These are phyloP conservation scores for Brachyptera putata DNA, from an alignment of 2,888 invertebrate genomes.

Conservation along the genomic window DNA sequence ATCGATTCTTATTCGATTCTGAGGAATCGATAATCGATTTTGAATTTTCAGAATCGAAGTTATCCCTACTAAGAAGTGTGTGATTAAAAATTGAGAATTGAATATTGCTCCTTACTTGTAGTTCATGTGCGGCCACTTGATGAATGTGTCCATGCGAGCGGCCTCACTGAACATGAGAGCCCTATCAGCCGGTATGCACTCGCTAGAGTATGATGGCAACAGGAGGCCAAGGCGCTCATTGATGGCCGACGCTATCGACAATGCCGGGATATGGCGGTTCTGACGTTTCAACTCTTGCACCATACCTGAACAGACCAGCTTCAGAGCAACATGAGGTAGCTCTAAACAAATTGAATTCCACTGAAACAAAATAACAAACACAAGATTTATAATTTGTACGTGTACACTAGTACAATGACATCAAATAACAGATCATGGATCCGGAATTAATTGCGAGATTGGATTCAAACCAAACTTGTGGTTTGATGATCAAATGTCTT, in stretches of 20 bases:
- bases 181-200: slow-evolving; percentile 49
- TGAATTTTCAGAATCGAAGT: too few relatives aligned
- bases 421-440: too few relatives aligned
- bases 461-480: too few relatives aligned
- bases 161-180: slow-evolving; percentile 88
- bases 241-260: slow-evolving; percentile 85
- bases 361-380: slow-evolving; percentile 48
- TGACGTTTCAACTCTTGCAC: slow-evolving; percentile 78
- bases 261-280: slow-evolving; percentile 77
- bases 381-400: too few relatives aligned
- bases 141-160: slow-evolving; percentile 84
- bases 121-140: slow-evolving; percentile 94
- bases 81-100: too few relatives aligned
- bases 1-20: too few relatives aligned
- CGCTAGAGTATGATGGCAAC: slow-evolving; percentile 52
- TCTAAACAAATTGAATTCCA: slow-evolving; percentile 88
- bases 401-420: too few relatives aligned
- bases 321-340: slow-evolving; percentile 72
- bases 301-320: slow-evolving; percentile 72
- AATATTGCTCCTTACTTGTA: slow-evolving; percentile 91
- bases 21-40: too few relatives aligned
- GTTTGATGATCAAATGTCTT: too few relatives aligned
- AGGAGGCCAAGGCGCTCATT: slow-evolving; percentile 80
- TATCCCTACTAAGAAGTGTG: too few relatives aligned
- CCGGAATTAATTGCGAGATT: too few relatives aligned